phyloP scores from a whole-genome alignment of 2,888 invertebrate species.

The Frankliniella intonsa region DNA sequence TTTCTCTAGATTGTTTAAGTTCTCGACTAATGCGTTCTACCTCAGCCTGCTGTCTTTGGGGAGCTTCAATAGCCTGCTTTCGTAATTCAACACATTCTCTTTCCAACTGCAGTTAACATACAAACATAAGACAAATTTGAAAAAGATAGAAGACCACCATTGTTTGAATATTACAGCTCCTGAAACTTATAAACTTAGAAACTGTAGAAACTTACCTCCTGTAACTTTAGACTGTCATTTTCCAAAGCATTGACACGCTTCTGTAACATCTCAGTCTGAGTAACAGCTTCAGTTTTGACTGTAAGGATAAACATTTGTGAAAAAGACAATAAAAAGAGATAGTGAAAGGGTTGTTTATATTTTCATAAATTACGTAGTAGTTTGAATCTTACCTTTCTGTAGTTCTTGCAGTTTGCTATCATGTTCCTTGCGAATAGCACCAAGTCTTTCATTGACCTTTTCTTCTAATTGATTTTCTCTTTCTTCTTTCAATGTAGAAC shows the following conservation, averaged over 20 bases:
- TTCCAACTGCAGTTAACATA: neutral
- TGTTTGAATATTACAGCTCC: no score
- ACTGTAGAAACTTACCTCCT: neutral
- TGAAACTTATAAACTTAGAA: neutral
- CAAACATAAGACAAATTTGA: neutral
- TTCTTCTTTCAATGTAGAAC: neutral
- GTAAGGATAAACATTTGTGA: neutral
- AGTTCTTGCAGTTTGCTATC: neutral
- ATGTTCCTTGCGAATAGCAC: neutral
- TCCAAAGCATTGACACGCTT: neutral
- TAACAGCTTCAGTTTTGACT: neutral
- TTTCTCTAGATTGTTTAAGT: neutral
- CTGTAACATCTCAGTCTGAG: neutral
- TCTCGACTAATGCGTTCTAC: neutral
- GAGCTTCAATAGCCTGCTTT: constrained; percentile 3
- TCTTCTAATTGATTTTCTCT: neutral
- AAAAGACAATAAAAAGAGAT: neutral
- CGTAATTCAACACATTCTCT: neutral
- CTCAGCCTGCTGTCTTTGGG: neutral
- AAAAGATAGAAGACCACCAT: neutral
- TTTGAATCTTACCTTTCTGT: neutral
- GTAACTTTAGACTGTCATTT: neutral
- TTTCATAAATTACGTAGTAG: neutral
- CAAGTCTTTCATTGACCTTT: neutral
- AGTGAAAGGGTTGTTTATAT: neutral